These are phyloP conservation scores for Oryzias dopingdopingensis DNA, from an alignment of 2,797 vertebrate species.

Conservation along the genomic window DNA sequence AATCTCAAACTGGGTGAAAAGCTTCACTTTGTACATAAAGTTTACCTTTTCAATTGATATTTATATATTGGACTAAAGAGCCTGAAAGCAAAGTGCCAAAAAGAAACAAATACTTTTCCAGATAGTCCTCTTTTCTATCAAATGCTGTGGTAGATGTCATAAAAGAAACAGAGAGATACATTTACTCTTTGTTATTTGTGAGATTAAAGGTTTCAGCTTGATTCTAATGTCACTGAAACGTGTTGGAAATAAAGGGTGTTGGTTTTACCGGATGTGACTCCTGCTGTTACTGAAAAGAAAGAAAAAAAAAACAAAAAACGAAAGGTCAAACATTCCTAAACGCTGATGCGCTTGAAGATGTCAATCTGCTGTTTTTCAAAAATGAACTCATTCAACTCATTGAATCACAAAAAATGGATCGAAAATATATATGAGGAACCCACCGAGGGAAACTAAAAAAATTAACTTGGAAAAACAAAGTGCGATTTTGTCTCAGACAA, in stretches of 20 bases:
- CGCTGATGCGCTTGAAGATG: constrained; percentile 33
- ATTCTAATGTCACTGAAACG: constrained; percentile 19
- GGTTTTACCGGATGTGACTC: constrained; percentile 43
- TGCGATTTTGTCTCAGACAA: constrained; percentile 4
- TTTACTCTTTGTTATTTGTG: constrained; percentile 3
- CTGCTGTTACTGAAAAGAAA: constrained; percentile 40
- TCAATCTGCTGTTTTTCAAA: constrained; percentile 31
- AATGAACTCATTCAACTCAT: constrained; percentile 59
- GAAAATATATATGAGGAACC: constrained; percentile 17
- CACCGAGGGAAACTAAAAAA: constrained; percentile 6
- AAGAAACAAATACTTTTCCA: constrained; percentile 50
- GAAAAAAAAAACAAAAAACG: too few relatives aligned
- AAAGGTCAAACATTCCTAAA: constrained; percentile 49
- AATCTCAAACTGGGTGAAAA: constrained; percentile 44
- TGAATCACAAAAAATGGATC: constrained; percentile 24
- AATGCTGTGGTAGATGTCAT: constrained; percentile 45
- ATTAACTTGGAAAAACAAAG: constrained; percentile 16
- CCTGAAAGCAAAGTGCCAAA: constrained; percentile 40
- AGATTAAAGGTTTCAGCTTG: background rate
- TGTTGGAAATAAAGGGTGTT: constrained; percentile 29
- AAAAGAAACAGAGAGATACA: background rate
- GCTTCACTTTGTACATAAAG: constrained; percentile 59
- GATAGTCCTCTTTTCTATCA: constrained; percentile 36
- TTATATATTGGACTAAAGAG: constrained; percentile 52
- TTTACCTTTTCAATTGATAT: constrained; percentile 35